Base-by-base conservation (phyloP, 2,888 invertebrate genomes). In the Drosophila subsilvestris region DNA sequence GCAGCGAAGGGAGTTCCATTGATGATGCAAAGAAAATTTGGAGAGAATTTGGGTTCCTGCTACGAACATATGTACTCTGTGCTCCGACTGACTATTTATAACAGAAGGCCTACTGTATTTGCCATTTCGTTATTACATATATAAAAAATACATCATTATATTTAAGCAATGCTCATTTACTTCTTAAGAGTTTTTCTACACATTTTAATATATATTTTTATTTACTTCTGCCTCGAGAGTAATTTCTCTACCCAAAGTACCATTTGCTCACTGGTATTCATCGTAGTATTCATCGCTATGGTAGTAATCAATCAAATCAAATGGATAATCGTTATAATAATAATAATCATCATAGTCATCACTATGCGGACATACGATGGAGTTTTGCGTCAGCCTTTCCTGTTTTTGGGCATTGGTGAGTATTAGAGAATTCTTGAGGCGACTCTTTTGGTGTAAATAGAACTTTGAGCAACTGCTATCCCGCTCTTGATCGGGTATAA, bases 401-500 rank as follows among this genome's bases (percentile, higher is more conserved):
- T 2, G 9, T 37, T 53, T 53, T 37, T 37, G 6, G 9, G 2
- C n/a, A 20, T 53, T 53, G 7, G 10, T n/a, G 2, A 53, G 32
- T 0, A 2, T 22, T 10, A 37, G 20, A 1, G 53, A n/a, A 2
- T 22, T 42, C 12, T 37, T 42, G 17, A 53, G 53, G 14, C 14
- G 8, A 4, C 1, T 12, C 20, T 37, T 42, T n/a, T 53, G 53
- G 0, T 27, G 5, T 14, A 20, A 37, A n/a, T 53, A 53, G 20
- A 22, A 53, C 14, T 10, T 4, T 18, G 53, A 22, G 37, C 53
- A 53, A 3, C 2, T 37, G 53, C 37, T 42, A 14, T 37, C n/a
- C n/a, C 20, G 37, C n/a, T 22, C 10, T 10, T 53, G 53, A 5
- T 53, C 6, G 14, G 53, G 37, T 7, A 53, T 53, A 12, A 53